Conservation (phyloP, 2,113 vertebrate genomes). For the Polypterus senegalus region DNA sequence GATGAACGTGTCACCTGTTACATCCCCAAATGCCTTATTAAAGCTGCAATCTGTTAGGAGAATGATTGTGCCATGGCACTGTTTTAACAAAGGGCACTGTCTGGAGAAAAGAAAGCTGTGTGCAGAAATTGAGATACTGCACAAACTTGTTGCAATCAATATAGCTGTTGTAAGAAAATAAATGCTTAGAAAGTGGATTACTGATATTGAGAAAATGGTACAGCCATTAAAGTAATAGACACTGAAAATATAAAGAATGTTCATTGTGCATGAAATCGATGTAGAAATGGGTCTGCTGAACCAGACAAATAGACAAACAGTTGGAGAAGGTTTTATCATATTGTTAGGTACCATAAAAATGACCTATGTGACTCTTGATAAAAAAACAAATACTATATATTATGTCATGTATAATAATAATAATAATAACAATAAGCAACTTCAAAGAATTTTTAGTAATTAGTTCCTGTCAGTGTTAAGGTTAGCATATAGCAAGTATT, state of each 20-base stretch:
- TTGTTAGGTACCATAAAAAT: too few species aligned
- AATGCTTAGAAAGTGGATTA: conserved; percentile 27
- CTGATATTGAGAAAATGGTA: conserved; percentile 34
- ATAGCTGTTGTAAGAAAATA: conserved; percentile 18
- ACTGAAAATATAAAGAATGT: conserved; percentile 28
- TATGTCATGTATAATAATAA: too few species aligned
- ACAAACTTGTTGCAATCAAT: conserved; percentile 17
- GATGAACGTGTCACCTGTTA: neutral
- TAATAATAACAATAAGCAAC: too few species aligned
- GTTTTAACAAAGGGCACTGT: neutral
- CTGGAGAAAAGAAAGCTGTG: neutral
- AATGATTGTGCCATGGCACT: neutral
- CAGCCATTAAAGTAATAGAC: conserved; percentile 30
- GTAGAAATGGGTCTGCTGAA: conserved; percentile 19
- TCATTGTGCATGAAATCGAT: conserved; percentile 37
- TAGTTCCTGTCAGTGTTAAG: too few species aligned
- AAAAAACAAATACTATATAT: too few species aligned
- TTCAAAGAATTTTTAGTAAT: too few species aligned
- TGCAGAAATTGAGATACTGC: conserved; percentile 3
- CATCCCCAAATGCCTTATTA: neutral
- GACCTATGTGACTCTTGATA: too few species aligned
- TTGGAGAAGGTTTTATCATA: too few species aligned
- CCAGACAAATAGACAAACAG: conserved; percentile 24
- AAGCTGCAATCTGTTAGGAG: conserved; percentile 6
- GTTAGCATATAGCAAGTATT: too few species aligned